Base-by-base conservation (phyloP, 2,888 invertebrate species). In the Bursaphelenchus okinawaensis region DNA sequence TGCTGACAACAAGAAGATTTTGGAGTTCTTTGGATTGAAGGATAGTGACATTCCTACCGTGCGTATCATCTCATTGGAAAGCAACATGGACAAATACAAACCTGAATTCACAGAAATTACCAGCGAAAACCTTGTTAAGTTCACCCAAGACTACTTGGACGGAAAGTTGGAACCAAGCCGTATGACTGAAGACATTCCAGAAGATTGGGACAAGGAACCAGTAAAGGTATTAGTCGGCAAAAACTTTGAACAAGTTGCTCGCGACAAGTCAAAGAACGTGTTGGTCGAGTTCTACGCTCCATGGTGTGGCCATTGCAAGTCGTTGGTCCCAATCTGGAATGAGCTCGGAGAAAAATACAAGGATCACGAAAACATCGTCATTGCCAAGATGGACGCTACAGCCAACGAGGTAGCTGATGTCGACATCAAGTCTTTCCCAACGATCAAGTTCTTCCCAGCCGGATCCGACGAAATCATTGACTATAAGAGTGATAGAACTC, bases 21-120 rank as follows among this genome's bases (percentile, higher is more conserved):
- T 96, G 83, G 96, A 98, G 86, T 98, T 94, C 91, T 99, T 99
- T 86, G 96, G 94, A 79, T 90, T 96, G 88, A 91, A 90, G 86
- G 90, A 91, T 84, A 90, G 90, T n/a, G 92, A 85, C 50, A 80
- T 83, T 50, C 86, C 86, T 59, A 80, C 85, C 67, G 68, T 82
- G 64, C 77, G 81, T 77, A 87, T 96, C 72, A 96, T 98, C 84
- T 90, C 90, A 73, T 87, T 98, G 70, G 93, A 93, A 84, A 93
- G 95, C 79, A 93, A 94, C 84, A 94, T 95, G 93, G 89, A 90
- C 83, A 95, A 95, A 84, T 98, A 90, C 88, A 95, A 94, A 85
- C 96, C 96, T 26, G 83, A 84, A 67, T 79, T 78, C 66, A 87
- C 88, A 57, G 88, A 86, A 69, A 83, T 88, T 29, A 81, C 69